A percentile compares a stretch with the other conserved stretches of the same genome.
These are phyloP conservation scores for Pediacus dermestoides DNA, from an alignment of 2,888 invertebrate genomes.

Conservation along the genomic window DNA sequence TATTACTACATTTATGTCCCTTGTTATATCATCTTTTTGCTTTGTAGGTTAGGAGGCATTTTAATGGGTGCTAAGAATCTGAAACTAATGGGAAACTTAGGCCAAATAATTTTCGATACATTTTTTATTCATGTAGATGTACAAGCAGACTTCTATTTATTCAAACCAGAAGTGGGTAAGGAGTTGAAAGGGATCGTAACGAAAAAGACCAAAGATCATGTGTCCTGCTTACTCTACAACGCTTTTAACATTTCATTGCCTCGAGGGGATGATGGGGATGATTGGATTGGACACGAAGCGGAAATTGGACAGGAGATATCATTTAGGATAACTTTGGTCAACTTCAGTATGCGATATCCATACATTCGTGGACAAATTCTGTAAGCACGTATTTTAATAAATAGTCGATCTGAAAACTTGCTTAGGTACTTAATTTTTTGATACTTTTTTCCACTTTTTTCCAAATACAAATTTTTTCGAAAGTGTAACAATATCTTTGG, in stretches of 20 bases:
- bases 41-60: constrained; percentile 63
- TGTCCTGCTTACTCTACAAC: constrained; percentile 66
- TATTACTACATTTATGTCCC: too few species aligned
- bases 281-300: constrained; percentile 58
- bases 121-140: constrained; percentile 64
- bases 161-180: constrained; percentile 61
- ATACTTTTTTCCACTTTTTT: too few species aligned
- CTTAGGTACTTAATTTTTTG: too few species aligned
- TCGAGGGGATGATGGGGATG: constrained; percentile 48
- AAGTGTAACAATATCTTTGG: too few species aligned
- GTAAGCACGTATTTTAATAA: constrained; percentile 30
- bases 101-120: constrained; percentile 60
- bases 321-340: constrained; percentile 58
- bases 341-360: constrained; percentile 59
- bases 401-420: too few species aligned
- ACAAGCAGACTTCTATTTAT: constrained; percentile 67
- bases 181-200: constrained; percentile 63
- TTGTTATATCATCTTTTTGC: constrained; percentile 14
- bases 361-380: constrained; percentile 62
- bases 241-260: constrained; percentile 69
- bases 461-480: too few species aligned
- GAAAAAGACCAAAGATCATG: constrained; percentile 63
- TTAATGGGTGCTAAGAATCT: constrained; percentile 65
- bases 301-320: constrained; percentile 59
- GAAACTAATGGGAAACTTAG: constrained; percentile 56